Conservation (phyloP, 2,113 vertebrate species). For the Tympanuchus pallidicinctus region DNA sequence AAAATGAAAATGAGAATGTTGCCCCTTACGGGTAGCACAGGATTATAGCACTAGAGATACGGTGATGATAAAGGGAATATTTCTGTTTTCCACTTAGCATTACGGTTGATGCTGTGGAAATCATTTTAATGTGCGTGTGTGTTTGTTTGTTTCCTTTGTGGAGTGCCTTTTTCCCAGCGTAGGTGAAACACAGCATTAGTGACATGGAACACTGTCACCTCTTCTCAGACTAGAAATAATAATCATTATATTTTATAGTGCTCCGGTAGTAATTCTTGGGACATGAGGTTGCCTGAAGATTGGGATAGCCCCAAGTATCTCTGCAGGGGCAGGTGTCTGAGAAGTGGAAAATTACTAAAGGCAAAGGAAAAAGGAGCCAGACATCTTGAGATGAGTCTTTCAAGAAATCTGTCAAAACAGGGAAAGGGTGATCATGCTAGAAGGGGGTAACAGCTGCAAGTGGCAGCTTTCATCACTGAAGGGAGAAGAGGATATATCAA, state of each 20-base stretch:
- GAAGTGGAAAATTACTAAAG: conserved; percentile 55
- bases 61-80: neutral
- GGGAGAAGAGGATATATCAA: conserved; percentile 21
- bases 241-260: neutral
- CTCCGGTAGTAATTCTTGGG: neutral
- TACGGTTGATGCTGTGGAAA: neutral
- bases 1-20: conserved; percentile 23
- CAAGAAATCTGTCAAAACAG: conserved; percentile 66
- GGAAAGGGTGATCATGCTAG: conserved; percentile 47
- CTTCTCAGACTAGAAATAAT: rapidly evolving
- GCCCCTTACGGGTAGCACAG: conserved; percentile 23
- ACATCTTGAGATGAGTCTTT: conserved; percentile 59
- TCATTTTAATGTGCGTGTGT: neutral
- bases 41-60: neutral
- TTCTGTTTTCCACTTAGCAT: neutral
- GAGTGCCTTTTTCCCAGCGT: neutral
- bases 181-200: neutral
- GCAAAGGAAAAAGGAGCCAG: conserved; percentile 33
- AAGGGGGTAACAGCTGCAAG: conserved; percentile 61
- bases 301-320: conserved; percentile 19
- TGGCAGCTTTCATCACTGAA: conserved; percentile 36
- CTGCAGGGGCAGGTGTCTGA: conserved; percentile 33
- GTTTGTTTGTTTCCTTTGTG: too few species aligned
- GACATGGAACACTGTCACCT: neutral
- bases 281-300: neutral